These are phyloP conservation scores for Bubo bubo DNA, from an alignment of 2,113 vertebrate species.

Conservation along the genomic window DNA sequence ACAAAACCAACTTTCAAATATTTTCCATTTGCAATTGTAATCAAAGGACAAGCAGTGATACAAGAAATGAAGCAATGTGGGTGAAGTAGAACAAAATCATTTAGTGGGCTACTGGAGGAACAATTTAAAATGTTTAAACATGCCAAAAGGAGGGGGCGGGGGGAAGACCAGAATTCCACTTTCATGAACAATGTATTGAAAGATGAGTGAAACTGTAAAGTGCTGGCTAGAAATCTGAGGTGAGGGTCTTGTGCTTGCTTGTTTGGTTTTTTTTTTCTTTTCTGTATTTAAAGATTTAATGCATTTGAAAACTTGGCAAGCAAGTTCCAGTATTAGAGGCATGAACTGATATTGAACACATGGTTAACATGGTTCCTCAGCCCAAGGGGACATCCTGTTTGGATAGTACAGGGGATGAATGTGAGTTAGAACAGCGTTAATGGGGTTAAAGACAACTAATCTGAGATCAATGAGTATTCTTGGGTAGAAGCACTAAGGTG, in stretches of 20 bases:
- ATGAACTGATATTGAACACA: not conserved
- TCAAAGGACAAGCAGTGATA: slow-evolving; percentile 70
- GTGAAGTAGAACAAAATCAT: slow-evolving; percentile 73
- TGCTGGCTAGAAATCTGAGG: slow-evolving; percentile 21
- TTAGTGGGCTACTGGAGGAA: slow-evolving; percentile 69
- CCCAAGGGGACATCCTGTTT: not conserved
- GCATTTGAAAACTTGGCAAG: not conserved
- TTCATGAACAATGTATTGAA: not conserved
- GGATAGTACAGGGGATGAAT: not conserved
- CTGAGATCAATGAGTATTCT: not conserved
- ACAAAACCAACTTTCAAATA: slow-evolving; percentile 30
- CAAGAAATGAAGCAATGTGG: slow-evolving; percentile 69
- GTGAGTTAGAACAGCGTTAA: not conserved
- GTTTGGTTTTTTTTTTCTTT: not conserved
- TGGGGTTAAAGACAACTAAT: not conserved
- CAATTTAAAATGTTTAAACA: slow-evolving; percentile 41
- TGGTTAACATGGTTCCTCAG: not conserved
- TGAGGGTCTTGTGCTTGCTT: not conserved
- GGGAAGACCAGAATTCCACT: slow-evolving; percentile 24
- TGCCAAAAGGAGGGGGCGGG: slow-evolving; percentile 33
- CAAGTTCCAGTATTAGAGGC: not conserved
- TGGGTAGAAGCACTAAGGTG: not conserved
- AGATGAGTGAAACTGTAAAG: slow-evolving; percentile 6
- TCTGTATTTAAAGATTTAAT: not conserved
- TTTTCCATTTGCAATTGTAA: slow-evolving; percentile 70